Evolutionary conservation across 2,797 vertebrate genomes (phyloP), one percentile per base, ranked within the genome.

Genomic region (Takifugu ocellatus): DNA sequence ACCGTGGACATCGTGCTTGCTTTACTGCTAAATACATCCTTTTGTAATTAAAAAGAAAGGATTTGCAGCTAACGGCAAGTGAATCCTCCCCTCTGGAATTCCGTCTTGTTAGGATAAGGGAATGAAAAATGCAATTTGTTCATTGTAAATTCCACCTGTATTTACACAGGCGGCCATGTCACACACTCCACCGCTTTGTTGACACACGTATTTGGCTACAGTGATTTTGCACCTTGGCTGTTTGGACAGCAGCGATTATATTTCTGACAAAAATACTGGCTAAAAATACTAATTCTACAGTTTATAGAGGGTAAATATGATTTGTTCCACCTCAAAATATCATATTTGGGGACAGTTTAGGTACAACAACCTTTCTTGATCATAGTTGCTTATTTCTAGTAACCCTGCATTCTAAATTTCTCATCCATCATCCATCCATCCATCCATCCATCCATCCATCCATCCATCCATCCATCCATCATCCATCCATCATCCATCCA

Each of bases 121-220:
- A 65, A 64, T 31, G 16, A 54, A 55, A 54, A 58, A 36, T 39
- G 44, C 63, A 60, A 12, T 77, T 74, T 78, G 51, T 64, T 60
- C 54, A 29, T 55, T 43, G 53, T 26, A 46, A 27, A 66, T 54
- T 56, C 67, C 72, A 49, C 57, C 25, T 70, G 56, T 78, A 62
- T 84, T 81, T 80, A 77, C 67, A 67, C 76, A 81, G 81, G 60
- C 61, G 42, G 72, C 39, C 51, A 6, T 17, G 25, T 36, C 46
- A 43, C 33, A 26, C 59, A 63, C 51, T 26, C 52, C 62, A 29
- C 56, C 31, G 57, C 53, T 63, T 24, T 75, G 66, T 79, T 73
- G 63, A 69, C 69, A 36, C 56, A 57, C 24, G 52, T 17, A 63
- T 52, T 55, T 46, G 51, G 62, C 24, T 24, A 52, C 36, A 43